Conservation (phyloP, 2,797 vertebrate genomes). For the Galago senegalensis region DNA sequence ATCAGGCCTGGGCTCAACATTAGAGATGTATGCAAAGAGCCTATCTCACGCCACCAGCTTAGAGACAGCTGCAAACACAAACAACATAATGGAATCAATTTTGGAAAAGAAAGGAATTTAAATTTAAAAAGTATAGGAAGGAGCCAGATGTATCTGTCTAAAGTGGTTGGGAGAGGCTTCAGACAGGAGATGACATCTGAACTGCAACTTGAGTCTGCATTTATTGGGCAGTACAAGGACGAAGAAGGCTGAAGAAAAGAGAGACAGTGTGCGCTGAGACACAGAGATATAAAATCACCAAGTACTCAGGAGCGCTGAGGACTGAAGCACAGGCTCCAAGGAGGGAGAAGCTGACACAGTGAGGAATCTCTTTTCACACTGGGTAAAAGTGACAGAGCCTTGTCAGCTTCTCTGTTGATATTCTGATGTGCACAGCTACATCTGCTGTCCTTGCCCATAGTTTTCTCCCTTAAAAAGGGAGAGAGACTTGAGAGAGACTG, state of each 20-base stretch:
- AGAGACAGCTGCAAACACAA: not conserved
- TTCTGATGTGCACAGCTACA: not conserved
- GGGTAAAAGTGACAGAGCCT: not conserved
- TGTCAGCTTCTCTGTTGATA: not conserved
- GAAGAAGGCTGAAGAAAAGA: not conserved
- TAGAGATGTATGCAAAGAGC: not conserved
- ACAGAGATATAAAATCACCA: too few relatives aligned
- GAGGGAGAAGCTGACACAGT: not conserved
- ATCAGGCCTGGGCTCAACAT: not conserved
- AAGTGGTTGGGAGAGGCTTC: not conserved
- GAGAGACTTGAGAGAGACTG: not conserved
- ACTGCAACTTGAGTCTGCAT: not conserved
- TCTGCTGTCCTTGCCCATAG: not conserved
- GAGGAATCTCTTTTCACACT: not conserved
- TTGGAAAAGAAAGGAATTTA: not conserved
- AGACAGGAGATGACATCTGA: not conserved
- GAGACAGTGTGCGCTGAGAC: not conserved
- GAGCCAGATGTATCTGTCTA: not conserved
- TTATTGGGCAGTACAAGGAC: not conserved
- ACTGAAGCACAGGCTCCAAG: not conserved
- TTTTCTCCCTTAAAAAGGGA: not conserved
- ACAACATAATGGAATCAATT: not conserved
- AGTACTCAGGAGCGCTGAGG: not conserved
- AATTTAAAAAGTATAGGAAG: not conserved
- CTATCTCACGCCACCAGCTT: not conserved